phyloP scores from a whole-genome alignment of 2,888 invertebrate species.

The Polyommatus icarus region DNA sequence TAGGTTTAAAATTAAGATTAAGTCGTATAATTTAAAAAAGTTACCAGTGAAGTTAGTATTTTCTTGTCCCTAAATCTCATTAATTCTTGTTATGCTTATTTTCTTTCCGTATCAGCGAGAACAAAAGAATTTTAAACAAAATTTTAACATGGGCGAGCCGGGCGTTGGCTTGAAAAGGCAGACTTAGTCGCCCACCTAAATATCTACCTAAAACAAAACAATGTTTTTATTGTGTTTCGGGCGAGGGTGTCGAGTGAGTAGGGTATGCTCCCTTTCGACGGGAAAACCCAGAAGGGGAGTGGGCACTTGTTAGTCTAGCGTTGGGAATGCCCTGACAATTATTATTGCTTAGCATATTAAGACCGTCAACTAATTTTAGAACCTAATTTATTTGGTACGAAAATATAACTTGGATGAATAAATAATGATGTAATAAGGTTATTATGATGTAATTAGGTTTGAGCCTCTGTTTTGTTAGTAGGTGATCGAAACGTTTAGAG shows the following conservation, averaged over 20 bases:
- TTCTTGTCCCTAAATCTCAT: neutral
- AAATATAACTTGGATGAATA: neutral
- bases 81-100: neutral
- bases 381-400: neutral
- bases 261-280: neutral
- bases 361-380: neutral
- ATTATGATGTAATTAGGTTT: too few species aligned
- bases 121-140: neutral
- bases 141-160: neutral
- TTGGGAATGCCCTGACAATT: neutral
- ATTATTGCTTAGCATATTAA: neutral
- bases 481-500: too few species aligned
- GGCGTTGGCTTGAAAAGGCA: neutral
- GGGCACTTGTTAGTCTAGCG: neutral
- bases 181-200: neutral
- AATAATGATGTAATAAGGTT: too few species aligned
- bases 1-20: too few species aligned
- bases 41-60: too few species aligned
- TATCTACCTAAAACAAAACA: neutral
- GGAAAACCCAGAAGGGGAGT: constrained; percentile 5
- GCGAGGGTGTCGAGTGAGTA: neutral
- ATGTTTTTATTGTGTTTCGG: neutral
- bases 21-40: too few species aligned
- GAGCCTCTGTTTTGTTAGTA: too few species aligned
- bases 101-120: neutral